Percentiles rank a stretch among this genome's conserved stretches.
phyloP scores from a whole-genome alignment of 2,113 vertebrate species.

The Pterophyllum scalare region DNA sequence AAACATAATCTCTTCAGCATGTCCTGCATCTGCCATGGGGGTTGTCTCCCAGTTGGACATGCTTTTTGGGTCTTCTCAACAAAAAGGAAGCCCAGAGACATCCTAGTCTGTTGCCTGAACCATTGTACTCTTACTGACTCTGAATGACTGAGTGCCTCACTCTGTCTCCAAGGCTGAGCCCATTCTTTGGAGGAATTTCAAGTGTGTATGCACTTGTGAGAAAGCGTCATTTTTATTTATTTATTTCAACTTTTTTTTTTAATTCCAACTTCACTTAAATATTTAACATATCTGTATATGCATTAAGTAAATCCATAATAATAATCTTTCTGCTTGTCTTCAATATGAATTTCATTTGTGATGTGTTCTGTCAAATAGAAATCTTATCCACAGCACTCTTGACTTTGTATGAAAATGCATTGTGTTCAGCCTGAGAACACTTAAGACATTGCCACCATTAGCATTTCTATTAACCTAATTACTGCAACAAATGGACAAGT shows the following conservation, averaged over 20 bases:
- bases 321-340: background rate
- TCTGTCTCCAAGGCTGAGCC: too few relatives aligned
- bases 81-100: too few relatives aligned
- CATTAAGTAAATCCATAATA: background rate
- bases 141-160: too few relatives aligned
- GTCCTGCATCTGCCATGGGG: too few relatives aligned
- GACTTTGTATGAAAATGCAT: background rate
- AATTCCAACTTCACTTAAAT: background rate
- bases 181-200: too few relatives aligned
- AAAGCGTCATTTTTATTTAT: fast-evolving
- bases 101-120: too few relatives aligned
- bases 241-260: background rate
- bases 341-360: background rate
- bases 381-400: background rate
- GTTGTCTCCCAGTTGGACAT: too few relatives aligned
- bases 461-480: background rate
- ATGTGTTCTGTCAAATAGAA: background rate
- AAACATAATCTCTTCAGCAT: too few relatives aligned
- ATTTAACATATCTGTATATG: too few relatives aligned
- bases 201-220: too few relatives aligned
- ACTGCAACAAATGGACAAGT: background rate
- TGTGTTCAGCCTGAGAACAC: background rate
- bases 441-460: background rate
- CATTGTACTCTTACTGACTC: too few relatives aligned
- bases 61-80: too few relatives aligned